Conservation (phyloP, 2,797 vertebrate species). For the Oreochromis grahami region DNA sequence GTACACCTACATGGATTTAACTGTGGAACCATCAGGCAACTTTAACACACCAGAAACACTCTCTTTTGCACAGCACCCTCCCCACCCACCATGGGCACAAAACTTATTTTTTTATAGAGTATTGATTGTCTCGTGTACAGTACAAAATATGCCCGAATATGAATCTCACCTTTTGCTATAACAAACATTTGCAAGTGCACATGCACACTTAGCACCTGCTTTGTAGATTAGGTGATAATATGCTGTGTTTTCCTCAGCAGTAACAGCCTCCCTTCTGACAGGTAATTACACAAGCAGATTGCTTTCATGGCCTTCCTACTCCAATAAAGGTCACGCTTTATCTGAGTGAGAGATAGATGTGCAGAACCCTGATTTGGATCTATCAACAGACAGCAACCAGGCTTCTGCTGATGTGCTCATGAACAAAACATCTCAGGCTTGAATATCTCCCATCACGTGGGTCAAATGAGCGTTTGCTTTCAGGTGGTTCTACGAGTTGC, state of each 20-base stretch:
- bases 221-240: slow-evolving; percentile 66
- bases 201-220: slow-evolving; percentile 51
- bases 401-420: neutral
- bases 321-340: slow-evolving; percentile 75
- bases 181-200: neutral
- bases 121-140: slow-evolving; percentile 30
- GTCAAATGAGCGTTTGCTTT: neutral
- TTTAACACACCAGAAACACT: slow-evolving; percentile 49
- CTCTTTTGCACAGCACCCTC: neutral
- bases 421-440: neutral
- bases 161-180: neutral
- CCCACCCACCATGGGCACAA: neutral
- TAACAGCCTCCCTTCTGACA: slow-evolving; percentile 74
- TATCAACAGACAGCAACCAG: slow-evolving; percentile 19
- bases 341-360: slow-evolving; percentile 51
- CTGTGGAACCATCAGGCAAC: slow-evolving; percentile 51
- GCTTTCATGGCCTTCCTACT: slow-evolving; percentile 67
- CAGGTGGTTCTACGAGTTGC: slow-evolving; percentile 1
- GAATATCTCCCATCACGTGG: slow-evolving; percentile 12
- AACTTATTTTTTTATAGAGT: neutral
- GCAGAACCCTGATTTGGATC: slow-evolving; percentile 52
- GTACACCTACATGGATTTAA: slow-evolving; percentile 49
- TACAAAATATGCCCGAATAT: neutral
- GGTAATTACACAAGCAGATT: slow-evolving; percentile 79
- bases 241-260: slow-evolving; percentile 63